Base-by-base conservation (phyloP, 2,888 invertebrate genomes). In the Strigamia crassipes region DNA sequence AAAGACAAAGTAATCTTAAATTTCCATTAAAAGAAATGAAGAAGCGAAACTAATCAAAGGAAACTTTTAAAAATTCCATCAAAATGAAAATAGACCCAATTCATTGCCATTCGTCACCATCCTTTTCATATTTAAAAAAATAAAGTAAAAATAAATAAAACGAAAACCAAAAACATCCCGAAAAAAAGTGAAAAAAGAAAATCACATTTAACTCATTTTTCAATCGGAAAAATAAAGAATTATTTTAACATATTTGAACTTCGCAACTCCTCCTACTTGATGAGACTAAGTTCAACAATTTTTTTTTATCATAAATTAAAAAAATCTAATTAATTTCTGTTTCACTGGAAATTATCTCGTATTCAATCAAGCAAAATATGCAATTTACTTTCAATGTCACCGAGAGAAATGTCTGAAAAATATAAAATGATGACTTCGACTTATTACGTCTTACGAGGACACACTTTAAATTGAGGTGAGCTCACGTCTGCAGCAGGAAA, bases 401-500 rank as follows among this genome's bases (percentile, higher is more conserved):
- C 18, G 1, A 31, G 73, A 27, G 13, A 73, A 66, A 66, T 23
- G 27, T 73, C 73, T 73, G 23, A 31, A 31, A 73, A 27, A 73
- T 31, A 73, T 73, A 73, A 31, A 73, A 73, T 73, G 73, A 73
- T 73, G 73, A 73, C 27, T 73, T 73, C 31, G 31, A 73, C 27
- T 73, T 73, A 73, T 73, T 73, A 73, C 31, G 73, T 27, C 73
- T 73, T 73, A 31, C 23, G 73, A 73, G 73, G 73, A 31, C 73
- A 31, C 73, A 73, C 73, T 56, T 56, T 18, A 56, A 73, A 13
- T 73, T 27, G 56, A 73, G 73, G 73, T 73, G 73, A 73, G 73
- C 73, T 73, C 73, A 73, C 73, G 73, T 73, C 73, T 73, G 73
- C 10, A 31, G 73, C 73, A 73, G 73, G 73, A 73, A 73, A 73